phyloP scores from a whole-genome alignment of 2,888 invertebrate species.

The Drosophila barbarae region DNA sequence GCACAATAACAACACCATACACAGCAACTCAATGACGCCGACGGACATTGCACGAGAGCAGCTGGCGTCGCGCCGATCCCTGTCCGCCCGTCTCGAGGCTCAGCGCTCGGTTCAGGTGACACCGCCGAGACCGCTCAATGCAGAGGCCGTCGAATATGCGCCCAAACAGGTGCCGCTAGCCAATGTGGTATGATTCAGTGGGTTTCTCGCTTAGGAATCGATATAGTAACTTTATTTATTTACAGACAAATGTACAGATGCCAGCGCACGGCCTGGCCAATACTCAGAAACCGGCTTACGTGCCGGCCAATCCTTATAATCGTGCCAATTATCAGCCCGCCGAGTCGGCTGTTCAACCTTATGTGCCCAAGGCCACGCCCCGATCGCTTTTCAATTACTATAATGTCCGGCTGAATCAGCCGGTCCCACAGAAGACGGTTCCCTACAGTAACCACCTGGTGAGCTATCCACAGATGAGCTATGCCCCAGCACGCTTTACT shows the following conservation, averaged over 20 bases:
- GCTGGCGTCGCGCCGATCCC: constrained; percentile 63
- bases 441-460: not conserved
- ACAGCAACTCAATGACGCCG: constrained; percentile 53
- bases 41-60: constrained; percentile 66
- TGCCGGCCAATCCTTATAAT: constrained; percentile 38
- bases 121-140: constrained; percentile 35
- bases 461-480: constrained; percentile 27
- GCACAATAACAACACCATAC: constrained; percentile 59
- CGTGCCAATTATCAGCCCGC: constrained; percentile 56
- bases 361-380: constrained; percentile 53
- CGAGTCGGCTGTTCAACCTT: constrained; percentile 39
- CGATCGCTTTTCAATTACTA: constrained; percentile 58
- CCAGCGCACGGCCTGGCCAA: constrained; percentile 24
- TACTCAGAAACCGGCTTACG: constrained; percentile 41
- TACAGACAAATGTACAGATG: constrained; percentile 57
- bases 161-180: constrained; percentile 50
- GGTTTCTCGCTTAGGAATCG: not conserved
- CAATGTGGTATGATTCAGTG: constrained; percentile 50
- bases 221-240: not conserved
- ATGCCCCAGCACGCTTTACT: constrained; percentile 54
- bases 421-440: constrained; percentile 5
- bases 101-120: constrained; percentile 52
- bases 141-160: constrained; percentile 39
- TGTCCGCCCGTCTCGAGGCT: constrained; percentile 69
- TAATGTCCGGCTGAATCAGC: constrained; percentile 65